phyloP scores from a whole-genome alignment of 2,113 vertebrate genomes.

The Sula dactylatra region DNA sequence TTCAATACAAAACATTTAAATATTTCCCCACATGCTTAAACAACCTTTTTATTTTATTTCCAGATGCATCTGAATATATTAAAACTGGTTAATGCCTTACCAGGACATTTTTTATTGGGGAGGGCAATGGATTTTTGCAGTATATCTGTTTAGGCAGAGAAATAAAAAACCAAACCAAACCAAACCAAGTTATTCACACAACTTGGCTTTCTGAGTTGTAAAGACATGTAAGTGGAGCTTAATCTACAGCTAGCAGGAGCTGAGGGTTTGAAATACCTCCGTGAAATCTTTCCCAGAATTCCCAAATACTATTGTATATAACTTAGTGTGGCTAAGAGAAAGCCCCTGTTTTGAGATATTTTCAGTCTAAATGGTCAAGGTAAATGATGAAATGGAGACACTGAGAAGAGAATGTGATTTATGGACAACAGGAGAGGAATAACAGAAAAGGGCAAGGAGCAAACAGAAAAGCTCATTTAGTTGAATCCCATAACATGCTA shows the following conservation, averaged over 20 bases:
- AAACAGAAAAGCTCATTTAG: background rate
- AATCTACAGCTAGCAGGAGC: background rate
- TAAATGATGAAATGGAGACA: background rate
- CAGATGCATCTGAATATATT: background rate
- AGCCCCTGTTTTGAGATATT: background rate
- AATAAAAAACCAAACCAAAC: background rate
- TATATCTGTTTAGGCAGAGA: background rate
- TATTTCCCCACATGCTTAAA: background rate
- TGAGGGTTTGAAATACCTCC: background rate
- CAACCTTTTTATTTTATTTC: background rate
- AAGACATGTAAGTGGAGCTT: background rate
- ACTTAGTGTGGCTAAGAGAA: background rate
- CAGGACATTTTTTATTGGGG: background rate
- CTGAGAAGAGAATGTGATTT: background rate
- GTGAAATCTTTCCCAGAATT: background rate
- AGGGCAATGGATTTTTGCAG: background rate
- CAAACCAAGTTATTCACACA: background rate
- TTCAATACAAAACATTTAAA: background rate
- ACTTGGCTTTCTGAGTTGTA: background rate
- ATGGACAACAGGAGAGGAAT: background rate
- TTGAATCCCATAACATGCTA: background rate
- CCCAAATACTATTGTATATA: background rate
- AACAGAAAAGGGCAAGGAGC: background rate
- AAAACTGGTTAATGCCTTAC: background rate
- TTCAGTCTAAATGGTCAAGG: background rate